Evolutionary conservation across 2,113 vertebrate species (phyloP), one percentile per base, ranked within the genome.

Genomic region (Chaenogobius annularis): DNA sequence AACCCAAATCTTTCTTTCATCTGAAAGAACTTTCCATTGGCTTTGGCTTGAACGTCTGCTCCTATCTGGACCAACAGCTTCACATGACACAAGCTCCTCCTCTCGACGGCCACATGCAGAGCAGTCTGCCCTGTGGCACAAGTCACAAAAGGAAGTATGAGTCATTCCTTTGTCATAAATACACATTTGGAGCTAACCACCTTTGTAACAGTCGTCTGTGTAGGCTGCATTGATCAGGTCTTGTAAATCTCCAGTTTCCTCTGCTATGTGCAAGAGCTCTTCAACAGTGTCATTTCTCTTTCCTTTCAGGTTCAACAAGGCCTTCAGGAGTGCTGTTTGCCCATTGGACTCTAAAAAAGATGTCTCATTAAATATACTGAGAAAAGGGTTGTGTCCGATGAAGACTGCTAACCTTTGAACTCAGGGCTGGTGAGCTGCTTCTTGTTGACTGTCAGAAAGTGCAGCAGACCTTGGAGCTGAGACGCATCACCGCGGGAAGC

Each of bases 1-100:
- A 97, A 97, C 48, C 95, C 95, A 10, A 91, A 86, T 47, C 90
- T 93, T 73, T 92, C 89, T 50, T 89, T 85, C 67, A 86, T 86
- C 90, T 95, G 94, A 88, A 97, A 94, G 92, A 97, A 96, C 50
- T 94, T 94, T 15, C 95, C 95, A 0, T 93, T 92, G 78, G 95
- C 95, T 48, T 92, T 95, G 47, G 95, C 94, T 70, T 96, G 95
- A 52, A 97, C 94, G 13, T 96, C 87, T 1, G 96, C 95, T 79
- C 95, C 95, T 0, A 95, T 96, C 79, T 95, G 92, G 71, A 97
- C 91, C 82, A 96, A 87, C 9, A 96, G 93, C 12, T 93, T 91
- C 78, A 96, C 95, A 50, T 94, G 85, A 0, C 93, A 85, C 82
- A 94, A 91, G 83, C 95, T 95, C 22, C 95, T 87, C 62, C 96